Percentiles rank a stretch among this genome's conserved stretches.
phyloP scores from a whole-genome alignment of 2,113 vertebrate genomes.

The Pterocles burchelli region DNA sequence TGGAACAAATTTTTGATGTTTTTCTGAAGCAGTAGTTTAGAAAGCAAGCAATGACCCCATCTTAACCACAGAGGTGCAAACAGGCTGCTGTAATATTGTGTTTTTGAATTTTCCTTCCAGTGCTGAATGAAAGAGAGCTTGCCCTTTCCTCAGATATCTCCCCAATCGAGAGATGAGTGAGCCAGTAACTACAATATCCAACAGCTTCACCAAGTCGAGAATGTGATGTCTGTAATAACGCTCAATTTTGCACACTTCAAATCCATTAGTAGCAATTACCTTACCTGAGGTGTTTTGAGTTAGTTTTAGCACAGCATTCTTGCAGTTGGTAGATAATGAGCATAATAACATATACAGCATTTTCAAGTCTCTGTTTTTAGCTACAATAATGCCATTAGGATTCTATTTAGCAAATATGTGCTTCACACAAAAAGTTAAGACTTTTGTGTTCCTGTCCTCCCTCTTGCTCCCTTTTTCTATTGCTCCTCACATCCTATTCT shows the following conservation, averaged over 20 bases:
- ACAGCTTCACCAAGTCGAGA: constrained; percentile 78
- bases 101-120: constrained; percentile 75
- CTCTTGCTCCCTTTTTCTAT: background rate
- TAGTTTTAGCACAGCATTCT: constrained; percentile 88
- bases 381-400: constrained; percentile 81
- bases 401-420: constrained; percentile 78
- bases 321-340: constrained; percentile 87
- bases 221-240: constrained; percentile 89
- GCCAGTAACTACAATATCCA: constrained; percentile 70
- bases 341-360: constrained; percentile 84
- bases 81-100: constrained; percentile 28
- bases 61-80: constrained; percentile 29
- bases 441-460: constrained; percentile 48
- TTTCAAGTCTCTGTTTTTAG: constrained; percentile 84
- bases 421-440: constrained; percentile 77
- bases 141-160: constrained; percentile 81
- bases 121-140: constrained; percentile 69
- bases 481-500: background rate
- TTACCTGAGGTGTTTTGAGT: constrained; percentile 90
- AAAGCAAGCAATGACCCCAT: constrained; percentile 48
- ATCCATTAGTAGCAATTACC: constrained; percentile 95
- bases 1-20: constrained; percentile 16
- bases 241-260: constrained; percentile 91
- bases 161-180: constrained; percentile 82
- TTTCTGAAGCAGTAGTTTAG: constrained; percentile 29